Evolutionary conservation across 37 sponge, comb jelly and placozoan genomes (phyloP).

Genomic region (Dysidea cf. avara): DNA sequence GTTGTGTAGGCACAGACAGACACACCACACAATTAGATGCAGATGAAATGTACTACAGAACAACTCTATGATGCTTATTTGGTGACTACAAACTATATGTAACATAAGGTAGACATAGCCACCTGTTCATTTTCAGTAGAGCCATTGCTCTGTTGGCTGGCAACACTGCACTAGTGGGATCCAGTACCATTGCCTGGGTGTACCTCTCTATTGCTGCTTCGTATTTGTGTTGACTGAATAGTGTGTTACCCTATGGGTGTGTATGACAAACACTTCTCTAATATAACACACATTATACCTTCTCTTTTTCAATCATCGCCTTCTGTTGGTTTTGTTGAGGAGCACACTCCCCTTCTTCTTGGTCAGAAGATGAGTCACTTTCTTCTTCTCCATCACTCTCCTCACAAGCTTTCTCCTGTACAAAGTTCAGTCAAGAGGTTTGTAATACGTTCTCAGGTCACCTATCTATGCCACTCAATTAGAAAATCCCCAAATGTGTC

Average conservation of each 20-base stretch:
- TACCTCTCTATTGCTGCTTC: conserved; percentile 91
- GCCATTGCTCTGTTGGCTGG: conserved; percentile 98
- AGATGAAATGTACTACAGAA: too few relatives aligned
- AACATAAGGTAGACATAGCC: neutral
- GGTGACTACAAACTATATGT: too few relatives aligned
- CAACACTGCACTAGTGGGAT: conserved; percentile 71
- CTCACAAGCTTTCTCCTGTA: conserved; percentile 74
- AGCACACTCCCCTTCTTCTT: conserved; percentile 27
- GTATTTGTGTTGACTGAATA: conserved; percentile 77
- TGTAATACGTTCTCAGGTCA: neutral
- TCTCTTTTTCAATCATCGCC: conserved; percentile 77
- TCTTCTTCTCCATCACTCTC: conserved; percentile 53
- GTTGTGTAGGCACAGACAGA: too few relatives aligned
- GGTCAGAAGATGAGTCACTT: conserved; percentile 16
- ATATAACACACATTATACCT: conserved; percentile 30
- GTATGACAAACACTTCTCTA: neutral
- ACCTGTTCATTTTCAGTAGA: conserved; percentile 83
- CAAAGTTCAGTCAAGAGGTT: neutral
- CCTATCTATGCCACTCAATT: neutral
- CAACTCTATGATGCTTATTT: too few relatives aligned
- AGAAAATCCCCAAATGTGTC: neutral
- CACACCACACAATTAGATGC: too few relatives aligned
- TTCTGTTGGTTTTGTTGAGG: conserved; percentile 44
- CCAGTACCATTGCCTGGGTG: conserved; percentile 68
- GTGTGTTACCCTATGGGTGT: conserved; percentile 71